Percentiles rank a stretch among this genome's conserved stretches.
These are phyloP conservation scores for Condylura cristata DNA, from an alignment of 2,113 vertebrate species.

Conservation along the genomic window DNA sequence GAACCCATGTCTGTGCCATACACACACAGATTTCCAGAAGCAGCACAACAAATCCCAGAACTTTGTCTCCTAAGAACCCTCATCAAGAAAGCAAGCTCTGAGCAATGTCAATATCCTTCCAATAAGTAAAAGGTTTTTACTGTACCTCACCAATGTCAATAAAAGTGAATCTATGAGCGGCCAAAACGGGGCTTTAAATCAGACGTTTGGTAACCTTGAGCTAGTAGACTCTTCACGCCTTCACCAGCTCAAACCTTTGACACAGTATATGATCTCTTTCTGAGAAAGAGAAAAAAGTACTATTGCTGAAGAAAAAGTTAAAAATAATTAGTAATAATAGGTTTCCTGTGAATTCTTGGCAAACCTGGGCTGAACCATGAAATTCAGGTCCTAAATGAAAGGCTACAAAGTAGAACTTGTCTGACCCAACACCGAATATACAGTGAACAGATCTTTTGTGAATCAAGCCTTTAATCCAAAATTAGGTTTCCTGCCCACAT, in stretches of 20 bases:
- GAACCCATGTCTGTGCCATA: neutral
- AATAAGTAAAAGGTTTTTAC: neutral
- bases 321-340: neutral
- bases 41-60: neutral
- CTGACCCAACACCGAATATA: constrained; percentile 63
- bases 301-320: neutral
- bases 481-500: constrained; percentile 74
- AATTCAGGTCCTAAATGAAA: neutral
- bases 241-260: neutral
- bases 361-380: neutral
- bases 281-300: constrained; percentile 10
- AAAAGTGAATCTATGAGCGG: neutral
- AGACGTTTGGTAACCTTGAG: neutral
- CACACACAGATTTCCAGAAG: neutral
- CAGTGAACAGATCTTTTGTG: constrained; percentile 68
- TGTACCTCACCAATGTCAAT: neutral
- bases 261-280: neutral
- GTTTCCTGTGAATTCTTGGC: neutral
- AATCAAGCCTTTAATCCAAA: constrained; percentile 80
- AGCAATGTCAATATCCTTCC: neutral
- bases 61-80: neutral
- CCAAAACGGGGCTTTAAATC: neutral
- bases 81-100: neutral
- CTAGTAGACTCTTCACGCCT: neutral
- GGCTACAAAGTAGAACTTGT: neutral